Percentiles rank a stretch among this genome's conserved stretches.
These are phyloP conservation scores for Griposia aprilina DNA, from an alignment of 2,888 invertebrate genomes.

Conservation along the genomic window DNA sequence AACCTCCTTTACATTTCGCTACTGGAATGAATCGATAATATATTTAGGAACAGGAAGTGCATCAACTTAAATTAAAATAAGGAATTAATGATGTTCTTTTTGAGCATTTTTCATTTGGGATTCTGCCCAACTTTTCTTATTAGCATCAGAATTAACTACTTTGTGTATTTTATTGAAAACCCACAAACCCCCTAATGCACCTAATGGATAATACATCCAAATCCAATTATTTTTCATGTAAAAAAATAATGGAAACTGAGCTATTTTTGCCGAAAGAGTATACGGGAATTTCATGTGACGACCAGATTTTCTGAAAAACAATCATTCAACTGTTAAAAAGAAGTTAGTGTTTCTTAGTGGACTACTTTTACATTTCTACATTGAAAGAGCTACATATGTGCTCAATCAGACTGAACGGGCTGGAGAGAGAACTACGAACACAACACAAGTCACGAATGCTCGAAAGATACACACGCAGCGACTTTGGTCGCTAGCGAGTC, in stretches of 20 bases:
- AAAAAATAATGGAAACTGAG: conserved; percentile 94
- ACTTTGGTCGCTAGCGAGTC: too few species aligned
- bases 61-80: background rate
- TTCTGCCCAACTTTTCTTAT: conserved; percentile 82
- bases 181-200: conserved; percentile 90
- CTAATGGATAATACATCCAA: conserved; percentile 93
- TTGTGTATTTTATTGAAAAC: conserved; percentile 93
- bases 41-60: background rate
- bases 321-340: conserved; percentile 8
- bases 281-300: conserved; percentile 97
- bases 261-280: conserved; percentile 94
- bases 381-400: background rate
- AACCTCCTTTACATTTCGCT: background rate
- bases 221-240: conserved; percentile 94
- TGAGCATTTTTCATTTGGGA: conserved; percentile 80
- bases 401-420: background rate
- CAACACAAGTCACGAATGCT: too few species aligned
- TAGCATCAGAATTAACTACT: conserved; percentile 88
- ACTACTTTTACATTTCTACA: background rate
- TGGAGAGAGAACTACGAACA: too few species aligned
- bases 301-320: conserved; percentile 84
- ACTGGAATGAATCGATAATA: background rate
- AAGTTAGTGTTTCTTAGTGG: background rate
- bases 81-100: conserved; percentile 77
- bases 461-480: too few species aligned